phyloP scores from a whole-genome alignment of 2,113 vertebrate species.

The Ahaetulla prasina region DNA sequence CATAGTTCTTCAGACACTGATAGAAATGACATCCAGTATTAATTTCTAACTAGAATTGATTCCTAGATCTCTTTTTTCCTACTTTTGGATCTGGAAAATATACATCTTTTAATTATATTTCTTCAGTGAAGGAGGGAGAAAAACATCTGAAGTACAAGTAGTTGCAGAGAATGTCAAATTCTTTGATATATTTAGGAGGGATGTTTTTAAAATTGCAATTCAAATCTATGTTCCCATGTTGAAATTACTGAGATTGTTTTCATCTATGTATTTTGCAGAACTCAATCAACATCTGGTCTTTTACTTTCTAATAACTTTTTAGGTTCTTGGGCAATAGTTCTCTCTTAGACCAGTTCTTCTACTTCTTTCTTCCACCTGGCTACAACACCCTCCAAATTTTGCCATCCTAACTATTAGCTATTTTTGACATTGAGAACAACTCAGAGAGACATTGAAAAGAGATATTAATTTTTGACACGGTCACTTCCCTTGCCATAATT shows the following conservation, averaged over 20 bases:
- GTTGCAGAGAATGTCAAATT: background rate
- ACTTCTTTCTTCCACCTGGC: background rate
- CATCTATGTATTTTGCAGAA: background rate
- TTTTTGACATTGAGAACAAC: slow-evolving; percentile 5
- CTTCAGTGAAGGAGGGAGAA: background rate
- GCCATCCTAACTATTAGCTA: background rate
- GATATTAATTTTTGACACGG: slow-evolving; percentile 4
- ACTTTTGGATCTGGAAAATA: background rate
- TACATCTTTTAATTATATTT: background rate
- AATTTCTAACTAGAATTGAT: background rate
- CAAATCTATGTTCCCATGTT: background rate
- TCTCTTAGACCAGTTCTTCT: background rate
- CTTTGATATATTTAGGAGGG: background rate
- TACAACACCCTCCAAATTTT: background rate
- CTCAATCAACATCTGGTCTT: background rate
- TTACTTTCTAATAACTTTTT: background rate
- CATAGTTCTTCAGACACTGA: background rate
- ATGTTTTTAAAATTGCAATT: background rate
- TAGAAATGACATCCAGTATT: background rate
- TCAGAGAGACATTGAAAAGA: background rate
- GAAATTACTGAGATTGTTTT: background rate
- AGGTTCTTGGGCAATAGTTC: background rate
- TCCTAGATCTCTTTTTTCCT: background rate
- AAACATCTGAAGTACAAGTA: background rate
- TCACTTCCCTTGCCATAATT: background rate